phyloP scores from a whole-genome alignment of 2,888 invertebrate species.

The Melanargia galathea region DNA sequence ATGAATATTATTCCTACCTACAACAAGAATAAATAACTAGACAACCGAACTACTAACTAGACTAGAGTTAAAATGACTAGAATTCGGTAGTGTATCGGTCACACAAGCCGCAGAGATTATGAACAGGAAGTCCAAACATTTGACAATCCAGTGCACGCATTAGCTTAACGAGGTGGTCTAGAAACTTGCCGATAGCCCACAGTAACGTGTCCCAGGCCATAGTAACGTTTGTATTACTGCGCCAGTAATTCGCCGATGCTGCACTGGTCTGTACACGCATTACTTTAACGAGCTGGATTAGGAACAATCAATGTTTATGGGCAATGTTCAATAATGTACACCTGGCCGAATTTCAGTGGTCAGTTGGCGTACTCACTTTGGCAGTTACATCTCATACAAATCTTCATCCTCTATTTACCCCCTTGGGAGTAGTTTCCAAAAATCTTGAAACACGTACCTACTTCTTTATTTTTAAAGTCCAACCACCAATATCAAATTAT shows the following conservation, averaged over 20 bases:
- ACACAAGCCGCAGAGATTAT: conserved; percentile 16
- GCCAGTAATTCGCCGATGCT: conserved; percentile 8
- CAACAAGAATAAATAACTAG: neutral
- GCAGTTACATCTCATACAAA: too few relatives aligned
- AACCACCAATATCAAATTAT: too few relatives aligned
- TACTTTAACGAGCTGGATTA: neutral
- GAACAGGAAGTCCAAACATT: conserved; percentile 31
- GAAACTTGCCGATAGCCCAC: conserved; percentile 27
- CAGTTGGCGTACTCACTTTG: too few relatives aligned
- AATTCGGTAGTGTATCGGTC: neutral
- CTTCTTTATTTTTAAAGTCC: too few relatives aligned
- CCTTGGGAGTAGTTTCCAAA: too few relatives aligned
- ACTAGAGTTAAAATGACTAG: conserved; percentile 14
- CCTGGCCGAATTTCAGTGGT: neutral
- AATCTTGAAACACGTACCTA: too few relatives aligned
- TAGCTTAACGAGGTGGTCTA: conserved; percentile 35
- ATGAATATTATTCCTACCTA: neutral
- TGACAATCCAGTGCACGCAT: conserved; percentile 31
- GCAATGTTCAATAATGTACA: neutral
- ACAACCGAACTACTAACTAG: neutral
- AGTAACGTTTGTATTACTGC: conserved; percentile 8
- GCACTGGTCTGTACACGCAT: conserved; percentile 7
- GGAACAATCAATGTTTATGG: neutral
- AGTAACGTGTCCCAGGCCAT: conserved; percentile 11
- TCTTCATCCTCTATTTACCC: too few relatives aligned